phyloP scores from a whole-genome alignment of 2,888 invertebrate genomes.

The Bembecia ichneumoniformis region DNA sequence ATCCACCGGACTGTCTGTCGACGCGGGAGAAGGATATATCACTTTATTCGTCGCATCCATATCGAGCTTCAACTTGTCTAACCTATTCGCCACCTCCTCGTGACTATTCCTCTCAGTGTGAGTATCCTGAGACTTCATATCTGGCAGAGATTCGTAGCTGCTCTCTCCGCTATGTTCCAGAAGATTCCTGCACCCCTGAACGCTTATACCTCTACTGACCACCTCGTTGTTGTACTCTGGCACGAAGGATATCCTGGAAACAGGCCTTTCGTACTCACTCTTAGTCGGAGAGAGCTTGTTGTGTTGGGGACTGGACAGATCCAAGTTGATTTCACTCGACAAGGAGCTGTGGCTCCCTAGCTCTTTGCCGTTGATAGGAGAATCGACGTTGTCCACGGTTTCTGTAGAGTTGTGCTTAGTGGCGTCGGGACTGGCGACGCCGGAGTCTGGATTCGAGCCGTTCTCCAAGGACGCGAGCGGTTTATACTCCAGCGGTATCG shows the following conservation, averaged over 20 bases:
- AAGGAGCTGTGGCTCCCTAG: constrained; percentile 59
- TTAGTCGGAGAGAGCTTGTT: constrained; percentile 46
- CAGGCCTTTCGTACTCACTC: constrained; percentile 48
- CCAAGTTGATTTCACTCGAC: constrained; percentile 72
- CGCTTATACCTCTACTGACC: constrained; percentile 54
- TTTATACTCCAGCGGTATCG: constrained; percentile 52
- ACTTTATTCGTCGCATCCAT: constrained; percentile 35
- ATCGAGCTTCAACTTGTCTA: constrained; percentile 50
- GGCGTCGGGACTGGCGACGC: constrained; percentile 70
- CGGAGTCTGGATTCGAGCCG: constrained; percentile 64
- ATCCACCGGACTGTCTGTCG: constrained; percentile 23
- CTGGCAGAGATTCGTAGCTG: constrained; percentile 42
- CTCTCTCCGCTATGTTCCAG: constrained; percentile 52
- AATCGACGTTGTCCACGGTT: constrained; percentile 62
- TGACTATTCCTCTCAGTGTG: constrained; percentile 39
- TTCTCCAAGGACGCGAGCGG: constrained; percentile 52
- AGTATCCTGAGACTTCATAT: constrained; percentile 28
- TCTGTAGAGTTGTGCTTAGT: constrained; percentile 72
- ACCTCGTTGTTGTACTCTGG: constrained; percentile 57
- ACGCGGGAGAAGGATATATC: constrained; percentile 32
- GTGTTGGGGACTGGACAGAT: constrained; percentile 65
- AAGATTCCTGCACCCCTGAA: constrained; percentile 44
- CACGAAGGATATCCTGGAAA: constrained; percentile 42
- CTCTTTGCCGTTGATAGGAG: constrained; percentile 55
- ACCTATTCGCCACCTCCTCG: constrained; percentile 21